Base-by-base conservation (phyloP, 2,888 invertebrate genomes). In the Leistus spinibarbis region DNA sequence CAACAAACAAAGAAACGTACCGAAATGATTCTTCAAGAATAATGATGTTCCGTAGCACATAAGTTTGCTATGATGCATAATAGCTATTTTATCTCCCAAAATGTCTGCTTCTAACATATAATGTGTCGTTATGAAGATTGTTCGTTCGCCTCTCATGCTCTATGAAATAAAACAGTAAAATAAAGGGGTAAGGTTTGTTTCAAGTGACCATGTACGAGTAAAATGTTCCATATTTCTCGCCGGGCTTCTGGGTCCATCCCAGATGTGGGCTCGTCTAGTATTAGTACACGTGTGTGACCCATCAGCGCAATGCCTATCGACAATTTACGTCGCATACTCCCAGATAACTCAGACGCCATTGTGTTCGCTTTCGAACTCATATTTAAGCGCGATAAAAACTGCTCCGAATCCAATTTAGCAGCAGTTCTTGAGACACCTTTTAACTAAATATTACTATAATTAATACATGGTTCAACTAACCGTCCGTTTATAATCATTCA, bases 101-200 rank as follows among this genome's bases (percentile, higher is more conserved):
- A 94, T 92, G 84, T 97, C 97, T 2, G 97, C 97, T 85, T 98
- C 97, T 85, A 97, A 97, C 96, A 98, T 97, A 85, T 95, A 95
- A 86, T 98, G 97, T 0, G 97, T 97, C 13, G 95, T 95, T 68
- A 98, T 89, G 13, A 98, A 86, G 79, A 97, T 93, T 0, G 96
- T 95, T 79, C 93, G 91, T 1, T 90, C 87, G 76, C 91, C 91
- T 75, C 91, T 88, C 77, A 91, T 83, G 77, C 87, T 85, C 88
- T 89, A 80, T 3, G 78, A 68, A 22, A 60, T 10, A 60, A 17
- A n/a, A 60, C 17, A 60, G 19, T 20, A n/a, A 57, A 19, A 57
- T 2, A n/a, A n/a, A n/a, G n/a, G n/a, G n/a, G n/a, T n/a, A n/a
- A n/a, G n/a, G n/a, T n/a, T 7, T n/a, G 16, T 17, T 2, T 7